These are phyloP conservation scores for Ooceraea biroi DNA, from an alignment of 1,140 invertebrate genomes.

Conservation along the genomic window DNA sequence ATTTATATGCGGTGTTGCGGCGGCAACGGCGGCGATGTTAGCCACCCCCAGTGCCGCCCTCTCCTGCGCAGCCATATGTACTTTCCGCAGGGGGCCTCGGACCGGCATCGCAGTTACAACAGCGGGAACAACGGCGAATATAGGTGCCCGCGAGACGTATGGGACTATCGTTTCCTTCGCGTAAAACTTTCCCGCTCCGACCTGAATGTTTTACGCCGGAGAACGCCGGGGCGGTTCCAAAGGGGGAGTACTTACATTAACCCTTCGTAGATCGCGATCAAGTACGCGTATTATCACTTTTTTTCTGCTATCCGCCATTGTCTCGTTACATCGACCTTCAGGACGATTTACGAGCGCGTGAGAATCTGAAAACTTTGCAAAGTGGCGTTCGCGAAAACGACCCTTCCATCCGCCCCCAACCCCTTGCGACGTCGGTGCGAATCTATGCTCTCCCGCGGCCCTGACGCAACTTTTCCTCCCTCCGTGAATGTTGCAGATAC, in stretches of 20 bases:
- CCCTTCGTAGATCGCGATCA: background rate
- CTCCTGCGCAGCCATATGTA: conserved; percentile 50
- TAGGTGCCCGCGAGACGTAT: conserved; percentile 72
- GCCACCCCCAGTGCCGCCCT: background rate
- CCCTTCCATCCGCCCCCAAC: background rate
- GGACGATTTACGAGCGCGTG: background rate
- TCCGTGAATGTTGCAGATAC: conserved; percentile 68
- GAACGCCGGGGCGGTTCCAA: background rate
- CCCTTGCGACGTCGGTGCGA: conserved; percentile 35
- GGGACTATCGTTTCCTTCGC: conserved; percentile 71
- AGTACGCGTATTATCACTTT: background rate
- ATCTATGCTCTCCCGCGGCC: conserved; percentile 3
- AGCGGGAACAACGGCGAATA: conserved; percentile 50
- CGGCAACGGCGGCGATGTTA: conserved; percentile 62
- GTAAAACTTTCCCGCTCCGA: conserved; percentile 76
- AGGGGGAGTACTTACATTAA: background rate
- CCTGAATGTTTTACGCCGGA: conserved; percentile 78
- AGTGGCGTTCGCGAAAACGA: conserved; percentile 6
- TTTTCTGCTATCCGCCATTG: background rate
- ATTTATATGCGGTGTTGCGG: conserved; percentile 82
- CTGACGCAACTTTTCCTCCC: conserved; percentile 55
- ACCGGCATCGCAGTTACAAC: conserved; percentile 44
- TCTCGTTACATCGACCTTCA: background rate
- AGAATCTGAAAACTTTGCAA: background rate
- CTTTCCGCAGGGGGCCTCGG: conserved; percentile 35